Base-by-base conservation (phyloP, 2,113 vertebrate species). In the Potamarius usumacintae region DNA sequence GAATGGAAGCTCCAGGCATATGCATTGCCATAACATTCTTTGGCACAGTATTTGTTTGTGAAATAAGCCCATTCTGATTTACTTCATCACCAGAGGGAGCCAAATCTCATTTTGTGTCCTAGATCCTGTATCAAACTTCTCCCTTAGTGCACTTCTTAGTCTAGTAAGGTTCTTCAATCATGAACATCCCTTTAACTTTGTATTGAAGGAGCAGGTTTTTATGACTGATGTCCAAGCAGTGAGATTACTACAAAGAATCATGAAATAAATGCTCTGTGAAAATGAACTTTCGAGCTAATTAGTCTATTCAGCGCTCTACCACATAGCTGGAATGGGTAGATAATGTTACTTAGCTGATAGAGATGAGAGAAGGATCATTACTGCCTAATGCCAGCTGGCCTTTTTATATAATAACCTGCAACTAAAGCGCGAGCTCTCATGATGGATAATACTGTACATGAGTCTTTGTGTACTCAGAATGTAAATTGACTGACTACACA, bases 61-160 rank as follows among this genome's bases (percentile, higher is more conserved):
- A 10, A 34, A 42, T 42, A 42, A 20, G 20, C 18, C 1, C 18
- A 22, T 22, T 25, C 48, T 52, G 4, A 50, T 79, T 78, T 42
- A 53, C 50, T 78, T 78, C 25, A 57, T 9, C 77, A 80, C 52
- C 77, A 80, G 77, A 57, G 77, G 77, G 77, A 57, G 77, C n/a
- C 77, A 80, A 18, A 80, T 15, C 7, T 58, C 22, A 52, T 52
- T 58, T 10, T 80, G 53, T 80, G n/a, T 1, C 4, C 53, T 58
- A 50, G 22, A 53, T 22, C 8, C 71, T 22, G 18, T 22, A 22
- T 22, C 71, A 34, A 71, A 8, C 67, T 7, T 72, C 42, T 42
- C 34, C 0, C 42, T 50, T 76, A 14, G 10, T 11, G 10, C 22
- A n/a, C 5, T n/a, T 77, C 42, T 42, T 67, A 27, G 10, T 65